Evolutionary conservation across 1,140 invertebrate genomes (phyloP).

Genomic region (Cydia strobilella): DNA sequence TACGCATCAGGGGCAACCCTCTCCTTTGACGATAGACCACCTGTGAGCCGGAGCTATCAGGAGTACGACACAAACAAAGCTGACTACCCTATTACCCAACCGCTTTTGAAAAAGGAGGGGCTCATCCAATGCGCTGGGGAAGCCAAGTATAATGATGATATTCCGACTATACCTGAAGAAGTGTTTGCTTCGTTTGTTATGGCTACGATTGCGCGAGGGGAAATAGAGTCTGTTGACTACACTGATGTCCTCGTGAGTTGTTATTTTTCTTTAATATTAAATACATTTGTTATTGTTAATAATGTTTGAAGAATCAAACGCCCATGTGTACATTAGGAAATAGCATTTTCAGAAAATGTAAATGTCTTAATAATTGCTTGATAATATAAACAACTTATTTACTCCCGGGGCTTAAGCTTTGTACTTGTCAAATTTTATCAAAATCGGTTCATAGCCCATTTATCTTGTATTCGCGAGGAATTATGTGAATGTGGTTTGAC

Average conservation of each 20-base stretch:
- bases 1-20: conserved; percentile 45
- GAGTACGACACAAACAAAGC: conserved; percentile 62
- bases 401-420: too few relatives aligned
- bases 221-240: neutral
- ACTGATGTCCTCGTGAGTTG: neutral
- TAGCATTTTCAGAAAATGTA: too few relatives aligned
- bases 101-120: conserved; percentile 82
- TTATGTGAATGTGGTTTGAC: too few relatives aligned
- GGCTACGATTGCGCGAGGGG: neutral
- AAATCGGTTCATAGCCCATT: too few relatives aligned
- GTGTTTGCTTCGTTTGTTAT: conserved; percentile 6
- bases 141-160: neutral
- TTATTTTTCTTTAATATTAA: neutral
- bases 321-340: too few relatives aligned
- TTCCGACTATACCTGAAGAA: neutral
- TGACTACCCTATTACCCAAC: conserved; percentile 84
- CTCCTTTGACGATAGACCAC: conserved; percentile 69
- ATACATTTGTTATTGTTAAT: too few relatives aligned
- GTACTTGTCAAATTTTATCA: too few relatives aligned
- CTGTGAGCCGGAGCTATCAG: conserved; percentile 72
- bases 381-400: too few relatives aligned
- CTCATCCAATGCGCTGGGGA: conserved; percentile 40
- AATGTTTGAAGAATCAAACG: too few relatives aligned
- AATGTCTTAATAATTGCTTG: too few relatives aligned
- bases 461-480: too few relatives aligned